phyloP scores from a whole-genome alignment of 2,797 vertebrate species.

The Lutjanus campechanus region DNA sequence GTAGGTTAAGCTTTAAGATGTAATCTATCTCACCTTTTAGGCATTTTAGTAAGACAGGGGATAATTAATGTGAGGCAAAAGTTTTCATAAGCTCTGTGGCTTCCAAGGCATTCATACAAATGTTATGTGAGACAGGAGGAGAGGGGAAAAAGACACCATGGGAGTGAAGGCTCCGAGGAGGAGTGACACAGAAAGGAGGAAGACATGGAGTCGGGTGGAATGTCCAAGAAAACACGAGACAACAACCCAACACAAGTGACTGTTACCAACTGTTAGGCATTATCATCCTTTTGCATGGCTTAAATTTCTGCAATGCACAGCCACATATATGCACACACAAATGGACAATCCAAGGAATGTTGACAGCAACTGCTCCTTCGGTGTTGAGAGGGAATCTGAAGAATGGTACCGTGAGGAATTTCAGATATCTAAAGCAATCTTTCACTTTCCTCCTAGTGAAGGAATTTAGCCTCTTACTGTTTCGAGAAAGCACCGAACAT shows the following conservation, averaged over 20 bases:
- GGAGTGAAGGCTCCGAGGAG: conserved; percentile 68
- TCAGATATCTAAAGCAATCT: conserved; percentile 77
- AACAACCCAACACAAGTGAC: conserved; percentile 64
- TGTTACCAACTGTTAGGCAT: conserved; percentile 77
- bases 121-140: conserved; percentile 72
- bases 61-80: conserved; percentile 74
- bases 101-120: conserved; percentile 73
- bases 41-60: conserved; percentile 55
- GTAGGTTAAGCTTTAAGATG: conserved; percentile 65
- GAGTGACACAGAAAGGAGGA: conserved; percentile 63
- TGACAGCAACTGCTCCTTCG: conserved; percentile 66
- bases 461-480: conserved; percentile 68
- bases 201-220: conserved; percentile 59
- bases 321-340: conserved; percentile 50
- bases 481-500: conserved; percentile 65
- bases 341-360: conserved; percentile 65
- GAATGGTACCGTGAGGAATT: conserved; percentile 79
- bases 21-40: conserved; percentile 71
- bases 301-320: conserved; percentile 58
- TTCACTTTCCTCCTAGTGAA: conserved; percentile 78
- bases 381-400: conserved; percentile 75
- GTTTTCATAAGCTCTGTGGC: conserved; percentile 74
- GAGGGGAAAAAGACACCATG: conserved; percentile 69
- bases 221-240: conserved; percentile 68
- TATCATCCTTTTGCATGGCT: conserved; percentile 62